phyloP scores from a whole-genome alignment of 2,797 vertebrate genomes.

The Bryconaethiops microstoma region DNA sequence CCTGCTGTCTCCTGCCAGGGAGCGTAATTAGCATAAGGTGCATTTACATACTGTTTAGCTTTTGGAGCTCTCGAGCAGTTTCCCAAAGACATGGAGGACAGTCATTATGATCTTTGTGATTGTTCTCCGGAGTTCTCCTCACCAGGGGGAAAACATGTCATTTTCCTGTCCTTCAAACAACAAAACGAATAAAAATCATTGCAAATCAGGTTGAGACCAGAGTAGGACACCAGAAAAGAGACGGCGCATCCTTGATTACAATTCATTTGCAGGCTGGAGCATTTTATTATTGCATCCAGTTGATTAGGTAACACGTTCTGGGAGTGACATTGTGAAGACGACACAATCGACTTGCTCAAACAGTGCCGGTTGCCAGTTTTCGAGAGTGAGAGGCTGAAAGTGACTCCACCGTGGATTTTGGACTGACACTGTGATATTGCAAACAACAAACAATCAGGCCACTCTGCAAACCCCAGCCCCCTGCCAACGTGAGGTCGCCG shows the following conservation, averaged over 20 bases:
- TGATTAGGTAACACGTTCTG: constrained; percentile 11
- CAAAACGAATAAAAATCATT: constrained; percentile 31
- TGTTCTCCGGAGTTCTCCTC: constrained; percentile 56
- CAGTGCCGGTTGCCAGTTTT: constrained; percentile 18
- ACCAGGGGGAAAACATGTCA: constrained; percentile 46
- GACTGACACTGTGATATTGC: constrained; percentile 17
- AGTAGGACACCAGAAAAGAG: constrained; percentile 2
- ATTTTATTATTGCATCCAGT: background rate
- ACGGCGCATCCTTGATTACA: constrained; percentile 39
- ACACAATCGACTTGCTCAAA: constrained; percentile 14
- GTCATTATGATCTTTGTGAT: constrained; percentile 51
- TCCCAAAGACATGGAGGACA: constrained; percentile 44
- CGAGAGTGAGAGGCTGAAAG: constrained; percentile 38
- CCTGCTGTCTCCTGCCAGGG: constrained; percentile 43
- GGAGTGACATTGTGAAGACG: constrained; percentile 31
- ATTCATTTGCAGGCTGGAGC: constrained; percentile 4
- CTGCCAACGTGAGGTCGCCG: constrained; percentile 39
- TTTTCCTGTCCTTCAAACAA: constrained; percentile 51
- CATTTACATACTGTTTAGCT: constrained; percentile 53
- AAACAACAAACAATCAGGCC: constrained; percentile 40
- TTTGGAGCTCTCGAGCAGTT: constrained; percentile 30
- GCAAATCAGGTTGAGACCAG: constrained; percentile 22
- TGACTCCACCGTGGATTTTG: constrained; percentile 37
- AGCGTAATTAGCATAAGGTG: constrained; percentile 60
- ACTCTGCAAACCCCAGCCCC: constrained; percentile 26